Percentiles rank a stretch among this genome's conserved stretches.
Conservation (phyloP, 1,140 invertebrate species). For the Ericerus pela region DNA sequence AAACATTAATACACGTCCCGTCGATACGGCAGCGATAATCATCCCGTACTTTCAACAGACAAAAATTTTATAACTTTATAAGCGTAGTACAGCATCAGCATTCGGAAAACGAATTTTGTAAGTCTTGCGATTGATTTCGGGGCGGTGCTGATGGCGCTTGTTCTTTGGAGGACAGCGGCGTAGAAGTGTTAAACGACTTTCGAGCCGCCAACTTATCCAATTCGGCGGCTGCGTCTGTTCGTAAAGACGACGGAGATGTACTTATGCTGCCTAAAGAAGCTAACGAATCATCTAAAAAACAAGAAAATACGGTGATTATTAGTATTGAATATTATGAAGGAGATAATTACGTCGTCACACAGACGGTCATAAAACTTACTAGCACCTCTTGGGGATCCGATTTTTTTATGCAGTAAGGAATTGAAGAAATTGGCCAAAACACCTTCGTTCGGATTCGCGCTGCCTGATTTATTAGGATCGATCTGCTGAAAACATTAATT, state of each 20-base stretch:
- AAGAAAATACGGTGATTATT: background rate
- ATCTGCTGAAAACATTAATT: slow-evolving; percentile 36
- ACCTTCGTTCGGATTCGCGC: slow-evolving; percentile 57
- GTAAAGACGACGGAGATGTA: slow-evolving; percentile 42
- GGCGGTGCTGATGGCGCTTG: background rate
- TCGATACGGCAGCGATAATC: too few species aligned
- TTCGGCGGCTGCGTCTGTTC: slow-evolving; percentile 81
- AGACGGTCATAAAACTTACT: slow-evolving; percentile 10
- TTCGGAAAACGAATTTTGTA: background rate
- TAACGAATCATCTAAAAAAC: slow-evolving; percentile 22
- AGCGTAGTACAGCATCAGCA: too few species aligned
- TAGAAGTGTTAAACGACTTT: slow-evolving; percentile 30
- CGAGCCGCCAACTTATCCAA: slow-evolving; percentile 68
- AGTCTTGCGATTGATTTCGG: background rate
- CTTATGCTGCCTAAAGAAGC: slow-evolving; percentile 13
- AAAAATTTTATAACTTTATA: too few species aligned
- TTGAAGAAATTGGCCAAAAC: slow-evolving; percentile 97
- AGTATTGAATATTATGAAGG: background rate
- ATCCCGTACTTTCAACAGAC: too few species aligned
- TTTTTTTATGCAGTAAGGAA: slow-evolving; percentile 84
- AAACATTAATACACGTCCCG: too few species aligned
- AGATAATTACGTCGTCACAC: background rate
- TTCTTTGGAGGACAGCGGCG: background rate
- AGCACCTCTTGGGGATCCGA: slow-evolving; percentile 28
- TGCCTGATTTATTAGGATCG: slow-evolving; percentile 49